phyloP scores from a whole-genome alignment of 2,113 vertebrate genomes.

The Axis porcinus region DNA sequence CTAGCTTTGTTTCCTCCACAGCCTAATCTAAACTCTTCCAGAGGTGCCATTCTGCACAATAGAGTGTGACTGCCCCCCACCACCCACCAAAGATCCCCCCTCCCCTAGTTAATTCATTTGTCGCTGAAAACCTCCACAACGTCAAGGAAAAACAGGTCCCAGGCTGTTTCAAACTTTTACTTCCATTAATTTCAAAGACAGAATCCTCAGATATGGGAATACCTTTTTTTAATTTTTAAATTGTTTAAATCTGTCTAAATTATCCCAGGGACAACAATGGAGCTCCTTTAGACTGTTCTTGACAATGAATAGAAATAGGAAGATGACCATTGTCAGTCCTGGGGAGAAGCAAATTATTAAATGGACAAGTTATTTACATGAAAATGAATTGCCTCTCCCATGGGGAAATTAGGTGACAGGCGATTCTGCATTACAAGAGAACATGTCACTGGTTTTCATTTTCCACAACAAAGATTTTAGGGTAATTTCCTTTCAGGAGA shows the following conservation, averaged over 20 bases:
- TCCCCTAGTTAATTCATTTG: constrained; percentile 51
- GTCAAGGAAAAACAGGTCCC: constrained; percentile 49
- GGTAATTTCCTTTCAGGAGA: constrained; percentile 63
- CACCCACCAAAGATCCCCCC: not conserved
- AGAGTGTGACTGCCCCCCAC: constrained; percentile 36
- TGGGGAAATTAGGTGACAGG: constrained; percentile 52
- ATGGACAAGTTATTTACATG: constrained; percentile 45
- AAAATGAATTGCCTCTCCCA: constrained; percentile 56
- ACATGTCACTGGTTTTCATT: constrained; percentile 70
- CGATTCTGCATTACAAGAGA: constrained; percentile 44
- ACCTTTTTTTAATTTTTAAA: not conserved
- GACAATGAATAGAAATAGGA: constrained; percentile 24
- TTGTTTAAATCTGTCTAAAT: constrained; percentile 18
- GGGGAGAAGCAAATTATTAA: constrained; percentile 56
- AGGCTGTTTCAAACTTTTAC: constrained; percentile 19
- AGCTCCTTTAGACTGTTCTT: not conserved
- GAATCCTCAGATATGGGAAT: not conserved
- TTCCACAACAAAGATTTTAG: constrained; percentile 69
- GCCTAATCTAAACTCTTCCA: constrained; percentile 60
- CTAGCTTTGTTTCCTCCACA: constrained; percentile 76
- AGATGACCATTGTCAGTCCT: not conserved
- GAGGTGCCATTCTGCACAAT: constrained; percentile 65
- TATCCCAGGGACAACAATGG: constrained; percentile 1
- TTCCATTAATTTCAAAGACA: constrained; percentile 8
- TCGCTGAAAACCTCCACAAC: constrained; percentile 49